Percentiles rank a stretch among this genome's conserved stretches.
These are phyloP conservation scores for Dynastes hyllus DNA, from an alignment of 2,888 invertebrate genomes.

Conservation along the genomic window DNA sequence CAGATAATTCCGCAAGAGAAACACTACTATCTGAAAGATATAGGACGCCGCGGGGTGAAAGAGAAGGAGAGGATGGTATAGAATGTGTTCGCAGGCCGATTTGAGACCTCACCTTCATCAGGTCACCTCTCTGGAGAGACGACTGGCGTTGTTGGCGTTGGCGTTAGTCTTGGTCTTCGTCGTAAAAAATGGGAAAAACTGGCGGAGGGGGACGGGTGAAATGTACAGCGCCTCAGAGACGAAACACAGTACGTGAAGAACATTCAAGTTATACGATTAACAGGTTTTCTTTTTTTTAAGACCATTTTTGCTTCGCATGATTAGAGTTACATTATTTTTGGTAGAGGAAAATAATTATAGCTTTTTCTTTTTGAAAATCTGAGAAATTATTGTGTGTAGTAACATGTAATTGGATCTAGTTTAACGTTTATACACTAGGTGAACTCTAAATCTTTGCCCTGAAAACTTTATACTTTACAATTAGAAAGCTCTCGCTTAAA, in stretches of 20 bases:
- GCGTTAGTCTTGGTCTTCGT: background rate
- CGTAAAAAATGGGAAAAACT: slow-evolving; percentile 15
- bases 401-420: no score
- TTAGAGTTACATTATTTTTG: no score
- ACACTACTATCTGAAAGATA: slow-evolving; percentile 45
- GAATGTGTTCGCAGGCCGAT: slow-evolving; percentile 40
- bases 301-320: background rate
- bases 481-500: no score
- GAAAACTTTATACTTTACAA: no score
- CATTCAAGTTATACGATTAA: slow-evolving; percentile 39
- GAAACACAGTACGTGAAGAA: slow-evolving; percentile 36
- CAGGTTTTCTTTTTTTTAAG: background rate
- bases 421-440: no score
- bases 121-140: slow-evolving; percentile 50
- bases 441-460: no score
- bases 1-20: slow-evolving; percentile 50
- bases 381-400: no score
- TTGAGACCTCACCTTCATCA: slow-evolving; percentile 49
- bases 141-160: slow-evolving; percentile 26
- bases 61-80: slow-evolving; percentile 3
- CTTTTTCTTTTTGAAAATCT: no score
- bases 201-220: no score
- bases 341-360: no score
- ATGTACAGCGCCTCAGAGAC: slow-evolving; percentile 31
- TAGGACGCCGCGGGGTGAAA: slow-evolving; percentile 7